Evolutionary conservation across 2,797 vertebrate genomes (phyloP).

Genomic region (Crocidura indochinensis): DNA sequence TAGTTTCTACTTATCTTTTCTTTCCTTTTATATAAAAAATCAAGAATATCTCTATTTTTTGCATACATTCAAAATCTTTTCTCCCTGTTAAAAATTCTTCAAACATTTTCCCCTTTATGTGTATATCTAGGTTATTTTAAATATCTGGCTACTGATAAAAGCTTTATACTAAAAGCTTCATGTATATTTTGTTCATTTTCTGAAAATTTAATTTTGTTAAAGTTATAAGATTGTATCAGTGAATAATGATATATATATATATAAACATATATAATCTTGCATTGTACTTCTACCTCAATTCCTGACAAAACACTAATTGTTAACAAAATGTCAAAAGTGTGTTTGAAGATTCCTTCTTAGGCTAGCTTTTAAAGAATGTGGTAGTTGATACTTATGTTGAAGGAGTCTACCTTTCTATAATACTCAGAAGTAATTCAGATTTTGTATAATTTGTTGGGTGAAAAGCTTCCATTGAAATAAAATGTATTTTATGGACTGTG

Average conservation of each 20-base stretch:
- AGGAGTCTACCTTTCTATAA: background rate
- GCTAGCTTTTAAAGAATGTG: no score
- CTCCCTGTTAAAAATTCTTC: background rate
- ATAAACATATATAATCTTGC: background rate
- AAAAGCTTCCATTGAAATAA: no score
- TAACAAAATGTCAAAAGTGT: background rate
- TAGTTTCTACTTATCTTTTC: background rate
- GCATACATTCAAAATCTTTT: background rate
- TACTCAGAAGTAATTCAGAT: background rate
- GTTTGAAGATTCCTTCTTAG: background rate
- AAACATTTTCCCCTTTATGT: background rate
- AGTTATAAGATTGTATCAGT: background rate
- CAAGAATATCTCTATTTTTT: no score
- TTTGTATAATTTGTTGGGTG: no score
- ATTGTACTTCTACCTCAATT: background rate
- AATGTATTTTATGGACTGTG: no score
- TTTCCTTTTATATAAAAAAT: background rate
- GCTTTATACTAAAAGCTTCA: background rate
- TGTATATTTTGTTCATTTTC: background rate
- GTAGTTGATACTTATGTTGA: no score
- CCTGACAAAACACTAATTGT: background rate
- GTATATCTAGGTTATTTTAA: background rate
- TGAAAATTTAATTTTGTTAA: background rate
- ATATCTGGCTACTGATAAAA: constrained; percentile 31
- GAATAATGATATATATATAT: background rate